A percentile compares a stretch with the other conserved stretches of the same genome.
phyloP scores from a whole-genome alignment of 2,888 invertebrate genomes.

The Drosophila lacicola region DNA sequence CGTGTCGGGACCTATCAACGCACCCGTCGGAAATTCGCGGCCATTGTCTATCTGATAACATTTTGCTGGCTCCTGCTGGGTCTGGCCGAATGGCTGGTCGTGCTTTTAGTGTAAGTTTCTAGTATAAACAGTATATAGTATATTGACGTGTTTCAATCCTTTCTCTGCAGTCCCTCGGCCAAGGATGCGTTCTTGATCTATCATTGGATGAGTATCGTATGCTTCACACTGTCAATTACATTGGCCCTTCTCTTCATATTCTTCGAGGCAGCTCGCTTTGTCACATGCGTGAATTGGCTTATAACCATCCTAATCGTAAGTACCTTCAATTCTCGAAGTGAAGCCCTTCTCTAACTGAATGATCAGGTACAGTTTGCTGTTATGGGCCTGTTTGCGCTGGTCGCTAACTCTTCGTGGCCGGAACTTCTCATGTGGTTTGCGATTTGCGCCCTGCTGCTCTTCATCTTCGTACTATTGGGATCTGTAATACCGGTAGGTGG shows the following conservation, averaged over 20 bases:
- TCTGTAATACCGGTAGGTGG: slow-evolving; percentile 57
- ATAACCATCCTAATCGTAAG: slow-evolving; percentile 68
- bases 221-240: slow-evolving; percentile 55
- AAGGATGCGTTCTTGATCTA: not conserved
- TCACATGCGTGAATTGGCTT: slow-evolving; percentile 58
- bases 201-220: slow-evolving; percentile 57
- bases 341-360: not conserved
- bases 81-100: slow-evolving; percentile 61
- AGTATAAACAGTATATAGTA: not conserved
- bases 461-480: slow-evolving; percentile 58
- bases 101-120: slow-evolving; percentile 53
- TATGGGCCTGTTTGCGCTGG: slow-evolving; percentile 53
- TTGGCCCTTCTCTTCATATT: slow-evolving; percentile 64
- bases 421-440: slow-evolving; percentile 49
- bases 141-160: not conserved
- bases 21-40: slow-evolving; percentile 65
- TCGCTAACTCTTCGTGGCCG: slow-evolving; percentile 33
- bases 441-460: slow-evolving; percentile 48
- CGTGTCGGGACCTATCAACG: slow-evolving; percentile 46
- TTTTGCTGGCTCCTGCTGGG: slow-evolving; percentile 53
- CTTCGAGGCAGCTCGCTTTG: slow-evolving; percentile 61
- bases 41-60: slow-evolving; percentile 59
- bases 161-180: slow-evolving; percentile 13
- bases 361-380: slow-evolving; percentile 68
- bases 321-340: not conserved